phyloP scores from a whole-genome alignment of 2,113 vertebrate species.

The Corapipo altera region DNA sequence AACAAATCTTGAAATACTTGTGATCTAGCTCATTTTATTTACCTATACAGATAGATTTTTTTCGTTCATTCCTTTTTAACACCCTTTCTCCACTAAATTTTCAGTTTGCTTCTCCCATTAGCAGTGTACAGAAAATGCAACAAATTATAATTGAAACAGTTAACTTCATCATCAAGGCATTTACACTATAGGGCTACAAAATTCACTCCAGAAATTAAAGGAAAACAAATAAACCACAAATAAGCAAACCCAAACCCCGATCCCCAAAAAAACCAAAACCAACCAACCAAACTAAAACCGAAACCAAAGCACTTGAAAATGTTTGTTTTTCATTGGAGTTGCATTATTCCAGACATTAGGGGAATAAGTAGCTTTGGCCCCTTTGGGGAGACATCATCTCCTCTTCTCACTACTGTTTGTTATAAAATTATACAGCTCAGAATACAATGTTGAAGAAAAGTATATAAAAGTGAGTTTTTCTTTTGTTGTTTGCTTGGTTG shows the following conservation, averaged over 20 bases:
- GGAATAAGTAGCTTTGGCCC: background rate
- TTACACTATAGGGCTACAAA: background rate
- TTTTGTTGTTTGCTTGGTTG: background rate
- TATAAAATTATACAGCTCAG: background rate
- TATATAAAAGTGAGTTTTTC: background rate
- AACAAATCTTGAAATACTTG: background rate
- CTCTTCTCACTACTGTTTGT: background rate
- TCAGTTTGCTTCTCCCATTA: background rate
- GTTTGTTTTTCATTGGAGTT: background rate
- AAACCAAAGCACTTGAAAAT: background rate
- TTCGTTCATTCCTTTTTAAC: background rate
- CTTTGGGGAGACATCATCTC: background rate
- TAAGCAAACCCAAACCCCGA: background rate
- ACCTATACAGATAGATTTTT: background rate
- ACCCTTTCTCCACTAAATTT: background rate
- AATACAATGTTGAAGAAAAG: background rate
- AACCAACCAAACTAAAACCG: background rate
- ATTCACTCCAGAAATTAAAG: background rate
- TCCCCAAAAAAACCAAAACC: background rate
- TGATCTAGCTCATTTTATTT: background rate
- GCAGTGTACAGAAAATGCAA: background rate
- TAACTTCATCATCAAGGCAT: background rate
- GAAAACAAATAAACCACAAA: background rate
- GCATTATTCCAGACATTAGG: background rate
- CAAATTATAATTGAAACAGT: background rate